A percentile compares a stretch with the other conserved stretches of the same genome.
Conservation (phyloP, 1,140 invertebrate genomes). For the Vanessa atalanta region DNA sequence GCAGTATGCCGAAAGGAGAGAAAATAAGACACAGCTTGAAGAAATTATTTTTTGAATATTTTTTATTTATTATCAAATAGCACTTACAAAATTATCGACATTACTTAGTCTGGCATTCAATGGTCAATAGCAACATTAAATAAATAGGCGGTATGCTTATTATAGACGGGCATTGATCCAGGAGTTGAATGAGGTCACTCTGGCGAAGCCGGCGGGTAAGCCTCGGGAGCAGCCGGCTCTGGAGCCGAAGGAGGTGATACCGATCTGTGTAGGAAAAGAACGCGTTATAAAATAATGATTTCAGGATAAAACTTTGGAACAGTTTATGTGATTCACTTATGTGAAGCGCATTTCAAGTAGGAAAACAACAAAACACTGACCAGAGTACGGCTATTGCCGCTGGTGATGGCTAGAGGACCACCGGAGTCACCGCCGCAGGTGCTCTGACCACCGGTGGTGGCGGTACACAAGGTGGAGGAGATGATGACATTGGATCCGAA, state of each 20-base stretch:
- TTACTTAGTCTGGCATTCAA: no score
- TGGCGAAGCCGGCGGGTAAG: slow-evolving; percentile 35
- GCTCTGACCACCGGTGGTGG: slow-evolving; percentile 40
- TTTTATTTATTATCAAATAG: no score
- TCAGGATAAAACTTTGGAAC: no score
- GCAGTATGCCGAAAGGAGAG: no score
- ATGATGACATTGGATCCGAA: slow-evolving; percentile 32
- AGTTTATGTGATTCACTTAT: no score
- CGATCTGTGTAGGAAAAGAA: slow-evolving; percentile 27
- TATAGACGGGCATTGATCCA: slow-evolving; percentile 25
- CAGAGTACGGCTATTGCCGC: slow-evolving; percentile 4
- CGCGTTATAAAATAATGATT: background rate
- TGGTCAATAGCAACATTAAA: no score
- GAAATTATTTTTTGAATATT: no score
- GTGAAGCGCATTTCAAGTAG: no score
- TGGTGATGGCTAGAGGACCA: slow-evolving; percentile 34
- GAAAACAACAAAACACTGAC: slow-evolving; percentile 19
- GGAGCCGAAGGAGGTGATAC: slow-evolving; percentile 37
- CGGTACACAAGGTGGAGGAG: slow-evolving; percentile 36
- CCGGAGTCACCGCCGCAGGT: slow-evolving; percentile 26
- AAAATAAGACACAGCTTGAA: no score
- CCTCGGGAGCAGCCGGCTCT: slow-evolving; percentile 21
- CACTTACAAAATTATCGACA: no score
- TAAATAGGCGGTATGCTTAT: background rate
- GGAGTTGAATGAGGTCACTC: slow-evolving; percentile 31